Base-by-base conservation (phyloP, 92 coral and sea anemone species). In the Umimayanthus kanabou region DNA sequence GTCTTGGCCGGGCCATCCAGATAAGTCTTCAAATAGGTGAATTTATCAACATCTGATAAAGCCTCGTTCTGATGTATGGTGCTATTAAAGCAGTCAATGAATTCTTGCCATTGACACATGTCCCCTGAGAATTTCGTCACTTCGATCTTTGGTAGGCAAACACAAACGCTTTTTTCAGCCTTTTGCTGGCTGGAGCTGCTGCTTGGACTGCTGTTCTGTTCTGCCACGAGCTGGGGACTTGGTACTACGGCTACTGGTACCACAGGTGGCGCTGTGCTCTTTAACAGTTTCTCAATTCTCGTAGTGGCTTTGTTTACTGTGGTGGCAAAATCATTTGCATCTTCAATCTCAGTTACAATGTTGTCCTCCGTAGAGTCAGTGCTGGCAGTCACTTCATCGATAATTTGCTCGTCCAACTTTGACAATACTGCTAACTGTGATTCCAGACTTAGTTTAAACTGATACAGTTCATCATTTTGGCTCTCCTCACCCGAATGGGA, bases 1-100 rank as follows among this genome's bases (percentile, higher is more conserved):
- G 86, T 58, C 77, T 57, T 84, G 14, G 91, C 93, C 1, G 89
- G 73, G 53, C 87, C 93, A 13, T 80, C 87, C 25, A 88, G 80
- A 70, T 77, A 86, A 20, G 90, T 88, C 11, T 84, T 88, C 53
- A 91, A 49, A 55, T 88, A 91, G 8, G 87, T 79, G 53, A 91
- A 91, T 53, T 91, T 91, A 61, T 91, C 88, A n/a, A 88, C 87
- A 15, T 53, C 73, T 28, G 89, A 85, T 49, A 91, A 78, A 25
- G 45, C 29, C 65, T 73, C 58, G 30, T 91, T 88, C 37, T 73
- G 28, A 73, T n/a, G n/a, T n/a, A n/a, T n/a, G n/a, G n/a, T n/a
- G n/a, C n/a, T n/a, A n/a, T n/a, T n/a, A n/a, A n/a, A 88, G 22
- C 75, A 83, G 84, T 88, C 93, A 91, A 85, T 88, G 16, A 91